phyloP scores from a whole-genome alignment of 1,140 invertebrate species.

The Drosophila burlai region DNA sequence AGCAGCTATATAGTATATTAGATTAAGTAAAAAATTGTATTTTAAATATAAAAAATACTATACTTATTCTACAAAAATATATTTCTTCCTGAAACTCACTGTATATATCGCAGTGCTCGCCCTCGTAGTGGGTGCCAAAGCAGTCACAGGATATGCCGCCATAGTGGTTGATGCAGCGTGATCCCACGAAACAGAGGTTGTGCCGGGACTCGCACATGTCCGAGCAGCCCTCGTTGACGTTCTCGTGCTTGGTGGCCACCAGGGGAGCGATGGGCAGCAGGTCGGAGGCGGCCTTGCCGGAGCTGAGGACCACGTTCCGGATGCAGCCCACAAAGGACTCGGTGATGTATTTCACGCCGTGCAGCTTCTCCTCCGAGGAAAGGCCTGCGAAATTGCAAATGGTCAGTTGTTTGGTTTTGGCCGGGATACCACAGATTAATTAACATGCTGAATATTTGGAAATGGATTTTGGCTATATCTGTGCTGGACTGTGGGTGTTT shows the following conservation, averaged over 20 bases:
- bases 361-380: constrained; percentile 93
- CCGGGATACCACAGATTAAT: constrained; percentile 68
- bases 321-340: constrained; percentile 97
- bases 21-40: no score
- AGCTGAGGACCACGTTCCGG: constrained; percentile 92
- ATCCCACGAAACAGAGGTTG: constrained; percentile 93
- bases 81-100: constrained; percentile 86
- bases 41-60: not conserved
- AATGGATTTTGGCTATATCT: constrained; percentile 61
- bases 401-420: constrained; percentile 29
- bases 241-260: constrained; percentile 93
- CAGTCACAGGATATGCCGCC: constrained; percentile 94
- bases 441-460: constrained; percentile 75
- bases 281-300: constrained; percentile 93
- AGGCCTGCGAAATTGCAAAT: constrained; percentile 87
- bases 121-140: constrained; percentile 96
- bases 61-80: not conserved
- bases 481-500: constrained; percentile 5
- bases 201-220: constrained; percentile 92
- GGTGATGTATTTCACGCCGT: constrained; percentile 95
- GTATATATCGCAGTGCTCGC: constrained; percentile 94
- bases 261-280: constrained; percentile 91
- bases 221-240: constrained; percentile 93
- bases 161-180: constrained; percentile 95
- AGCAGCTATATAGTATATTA: not conserved